Evolutionary conservation across 2,113 vertebrate genomes (phyloP).

Genomic region (Ctenodactylus gundi): DNA sequence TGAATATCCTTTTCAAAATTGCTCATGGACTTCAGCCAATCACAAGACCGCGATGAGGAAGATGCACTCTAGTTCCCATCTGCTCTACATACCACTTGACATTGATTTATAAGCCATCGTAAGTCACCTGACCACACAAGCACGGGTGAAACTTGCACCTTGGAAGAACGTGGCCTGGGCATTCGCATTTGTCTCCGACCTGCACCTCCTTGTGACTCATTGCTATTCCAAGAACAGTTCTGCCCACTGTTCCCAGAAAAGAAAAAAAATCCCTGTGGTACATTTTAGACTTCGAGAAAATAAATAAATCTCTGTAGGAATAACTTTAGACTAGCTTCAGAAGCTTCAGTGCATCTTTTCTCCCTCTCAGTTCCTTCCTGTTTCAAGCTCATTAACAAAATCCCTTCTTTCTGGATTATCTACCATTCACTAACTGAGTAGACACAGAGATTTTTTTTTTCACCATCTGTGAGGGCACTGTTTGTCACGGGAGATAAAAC

Average conservation of each 20-base stretch:
- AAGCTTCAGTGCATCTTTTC: neutral
- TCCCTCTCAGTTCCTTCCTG: neutral
- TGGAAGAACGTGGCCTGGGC: neutral
- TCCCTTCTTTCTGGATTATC: neutral
- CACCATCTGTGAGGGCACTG: neutral
- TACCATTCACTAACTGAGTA: neutral
- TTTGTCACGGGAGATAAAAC: neutral
- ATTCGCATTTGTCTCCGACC: slow-evolving; percentile 7
- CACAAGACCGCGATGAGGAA: slow-evolving; percentile 77
- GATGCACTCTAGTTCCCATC: slow-evolving; percentile 77
- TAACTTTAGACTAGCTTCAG: neutral
- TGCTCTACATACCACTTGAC: slow-evolving; percentile 68
- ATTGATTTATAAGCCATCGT: slow-evolving; percentile 72
- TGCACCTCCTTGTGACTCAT: slow-evolving; percentile 34
- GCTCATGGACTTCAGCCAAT: slow-evolving; percentile 79
- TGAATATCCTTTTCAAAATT: slow-evolving; percentile 76
- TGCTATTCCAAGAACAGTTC: neutral
- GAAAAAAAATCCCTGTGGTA: neutral
- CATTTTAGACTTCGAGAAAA: slow-evolving; percentile 39
- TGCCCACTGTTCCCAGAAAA: neutral
- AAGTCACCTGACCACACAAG: slow-evolving; percentile 71
- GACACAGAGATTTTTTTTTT: neutral
- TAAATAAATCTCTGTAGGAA: neutral
- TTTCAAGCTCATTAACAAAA: neutral
- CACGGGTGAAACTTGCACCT: neutral